These are phyloP conservation scores for Anableps anableps DNA, from an alignment of 2,797 vertebrate genomes.

Conservation along the genomic window DNA sequence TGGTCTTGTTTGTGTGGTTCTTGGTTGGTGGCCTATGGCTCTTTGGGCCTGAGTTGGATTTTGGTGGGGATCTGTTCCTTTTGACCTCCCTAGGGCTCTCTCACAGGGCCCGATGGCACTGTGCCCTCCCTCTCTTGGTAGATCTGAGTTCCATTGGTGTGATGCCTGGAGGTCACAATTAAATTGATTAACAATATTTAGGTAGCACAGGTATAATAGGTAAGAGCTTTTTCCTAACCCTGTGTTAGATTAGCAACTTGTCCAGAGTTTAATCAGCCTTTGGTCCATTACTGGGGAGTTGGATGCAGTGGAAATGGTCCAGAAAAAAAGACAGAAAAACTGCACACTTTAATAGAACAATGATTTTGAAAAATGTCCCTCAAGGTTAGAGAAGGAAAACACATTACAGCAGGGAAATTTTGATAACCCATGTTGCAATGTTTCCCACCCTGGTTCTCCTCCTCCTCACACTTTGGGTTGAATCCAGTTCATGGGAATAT, in stretches of 20 bases:
- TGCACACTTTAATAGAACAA: background rate
- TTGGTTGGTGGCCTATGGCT: background rate
- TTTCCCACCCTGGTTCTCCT: background rate
- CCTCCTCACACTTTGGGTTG: slow-evolving; percentile 5
- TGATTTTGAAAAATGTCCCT: background rate
- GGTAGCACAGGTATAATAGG: background rate
- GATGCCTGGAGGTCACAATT: background rate
- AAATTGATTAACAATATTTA: background rate
- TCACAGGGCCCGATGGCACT: background rate
- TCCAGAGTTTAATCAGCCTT: background rate
- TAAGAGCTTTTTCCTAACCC: background rate
- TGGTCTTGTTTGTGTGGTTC: background rate
- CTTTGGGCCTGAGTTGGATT: background rate
- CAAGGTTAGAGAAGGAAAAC: background rate
- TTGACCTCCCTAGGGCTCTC: background rate
- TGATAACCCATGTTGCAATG: background rate
- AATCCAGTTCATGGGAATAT: background rate
- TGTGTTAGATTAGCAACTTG: background rate
- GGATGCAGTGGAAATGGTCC: background rate
- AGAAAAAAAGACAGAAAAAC: background rate
- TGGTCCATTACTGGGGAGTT: background rate
- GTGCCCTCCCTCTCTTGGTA: background rate
- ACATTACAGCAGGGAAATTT: background rate
- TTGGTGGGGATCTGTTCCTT: background rate
- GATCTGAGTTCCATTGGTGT: background rate